Percentiles rank a stretch among this genome's conserved stretches.
phyloP scores from a whole-genome alignment of 2,888 invertebrate genomes.

The Poecilobothrus nobilitatus region DNA sequence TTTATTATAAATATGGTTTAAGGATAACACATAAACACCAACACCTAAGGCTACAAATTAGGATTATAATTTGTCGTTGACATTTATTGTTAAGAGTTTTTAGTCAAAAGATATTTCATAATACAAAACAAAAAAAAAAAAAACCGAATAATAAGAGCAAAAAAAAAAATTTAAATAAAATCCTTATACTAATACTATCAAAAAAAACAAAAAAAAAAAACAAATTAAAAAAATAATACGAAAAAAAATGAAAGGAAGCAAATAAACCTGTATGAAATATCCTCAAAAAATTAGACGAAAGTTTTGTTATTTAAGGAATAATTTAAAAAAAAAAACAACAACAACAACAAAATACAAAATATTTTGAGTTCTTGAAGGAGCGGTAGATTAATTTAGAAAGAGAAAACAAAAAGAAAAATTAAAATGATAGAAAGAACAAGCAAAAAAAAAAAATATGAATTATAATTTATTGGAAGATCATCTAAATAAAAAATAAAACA shows the following conservation, averaged over 20 bases:
- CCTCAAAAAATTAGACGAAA: background rate
- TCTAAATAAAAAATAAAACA: background rate
- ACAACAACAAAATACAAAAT: background rate
- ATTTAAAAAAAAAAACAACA: too few relatives aligned
- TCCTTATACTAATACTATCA: background rate
- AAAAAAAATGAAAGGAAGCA: background rate
- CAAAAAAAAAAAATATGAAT: background rate
- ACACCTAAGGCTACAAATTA: slow-evolving; percentile 24
- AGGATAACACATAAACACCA: slow-evolving; percentile 12
- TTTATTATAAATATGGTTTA: background rate
- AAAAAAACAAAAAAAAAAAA: background rate
- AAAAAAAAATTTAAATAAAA: slow-evolving; percentile 3
- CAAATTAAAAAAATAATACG: background rate
- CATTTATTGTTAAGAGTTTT: slow-evolving; percentile 22
- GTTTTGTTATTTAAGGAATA: too few relatives aligned
- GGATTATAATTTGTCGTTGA: slow-evolving; percentile 26
- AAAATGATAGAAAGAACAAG: background rate
- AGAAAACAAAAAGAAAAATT: background rate
- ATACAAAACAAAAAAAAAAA: too few relatives aligned
- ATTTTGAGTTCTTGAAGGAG: background rate
- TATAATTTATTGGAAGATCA: background rate
- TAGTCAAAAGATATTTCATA: background rate
- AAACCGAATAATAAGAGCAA: too few relatives aligned
- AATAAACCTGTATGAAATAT: slow-evolving; percentile 2
- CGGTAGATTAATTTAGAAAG: background rate